Percentiles rank a stretch among this genome's conserved stretches.
phyloP scores from a whole-genome alignment of 1,140 invertebrate genomes.

The Ips nitidus region DNA sequence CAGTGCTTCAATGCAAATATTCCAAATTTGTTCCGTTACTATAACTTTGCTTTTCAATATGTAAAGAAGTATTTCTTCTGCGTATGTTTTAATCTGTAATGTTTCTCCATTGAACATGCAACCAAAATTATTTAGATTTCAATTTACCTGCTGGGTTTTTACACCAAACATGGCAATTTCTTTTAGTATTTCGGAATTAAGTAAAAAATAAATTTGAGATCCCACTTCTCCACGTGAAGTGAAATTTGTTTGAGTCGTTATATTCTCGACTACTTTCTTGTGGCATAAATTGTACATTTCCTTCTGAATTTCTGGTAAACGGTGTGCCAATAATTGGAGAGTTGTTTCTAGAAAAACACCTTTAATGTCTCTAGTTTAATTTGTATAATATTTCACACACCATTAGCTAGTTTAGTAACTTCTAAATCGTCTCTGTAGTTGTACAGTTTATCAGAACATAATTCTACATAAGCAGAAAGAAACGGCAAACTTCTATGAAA shows the following conservation, averaged over 20 bases:
- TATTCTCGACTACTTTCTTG: conserved; percentile 46
- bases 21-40: conserved; percentile 62
- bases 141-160: conserved; percentile 50
- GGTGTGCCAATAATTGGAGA: conserved; percentile 55
- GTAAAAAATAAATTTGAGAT: conserved; percentile 56
- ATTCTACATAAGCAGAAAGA: conserved; percentile 44
- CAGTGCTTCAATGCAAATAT: conserved; percentile 57
- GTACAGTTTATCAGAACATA: conserved; percentile 31
- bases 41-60: conserved; percentile 63
- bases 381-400: neutral
- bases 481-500: conserved; percentile 55
- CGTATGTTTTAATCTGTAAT: conserved; percentile 57
- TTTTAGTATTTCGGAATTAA: conserved; percentile 58
- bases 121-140: neutral
- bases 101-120: neutral
- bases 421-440: conserved; percentile 20
- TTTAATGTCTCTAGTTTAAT: conserved; percentile 1
- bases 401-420: conserved; percentile 18
- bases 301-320: conserved; percentile 49
- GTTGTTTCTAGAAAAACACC: conserved; percentile 49
- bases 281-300: conserved; percentile 54
- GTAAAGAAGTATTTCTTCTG: conserved; percentile 62
- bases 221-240: conserved; percentile 42
- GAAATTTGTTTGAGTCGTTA: conserved; percentile 52
- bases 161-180: conserved; percentile 66